Percentiles rank a stretch among this genome's conserved stretches.
These are phyloP conservation scores for Coranthus polyacanthus DNA, from an alignment of 2,797 vertebrate genomes.

Conservation along the genomic window DNA sequence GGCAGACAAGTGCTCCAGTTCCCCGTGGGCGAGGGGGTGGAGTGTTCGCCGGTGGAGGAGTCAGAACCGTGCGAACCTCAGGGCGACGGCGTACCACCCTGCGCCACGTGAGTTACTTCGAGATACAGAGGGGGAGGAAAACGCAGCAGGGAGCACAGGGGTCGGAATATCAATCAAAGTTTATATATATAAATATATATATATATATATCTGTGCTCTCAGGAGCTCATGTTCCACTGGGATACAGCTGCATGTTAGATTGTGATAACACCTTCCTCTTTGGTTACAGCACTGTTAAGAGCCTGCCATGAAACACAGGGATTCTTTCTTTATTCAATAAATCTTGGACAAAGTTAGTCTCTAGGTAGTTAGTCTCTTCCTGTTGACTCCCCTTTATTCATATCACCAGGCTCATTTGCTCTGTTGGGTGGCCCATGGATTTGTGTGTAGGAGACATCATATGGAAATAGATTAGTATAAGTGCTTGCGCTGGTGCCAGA, in stretches of 20 bases:
- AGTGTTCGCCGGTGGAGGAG: slow-evolving; percentile 90
- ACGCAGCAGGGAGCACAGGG: background rate
- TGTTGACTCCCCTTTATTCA: slow-evolving; percentile 53
- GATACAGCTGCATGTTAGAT: too few relatives aligned
- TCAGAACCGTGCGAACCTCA: slow-evolving; percentile 86
- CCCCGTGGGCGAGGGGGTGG: slow-evolving; percentile 85
- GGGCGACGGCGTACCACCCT: slow-evolving; percentile 86
- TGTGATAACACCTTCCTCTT: slow-evolving; percentile 13
- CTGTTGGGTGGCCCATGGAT: slow-evolving; percentile 43
- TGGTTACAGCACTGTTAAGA: slow-evolving; percentile 9
- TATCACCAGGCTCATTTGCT: slow-evolving; percentile 59
- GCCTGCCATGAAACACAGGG: slow-evolving; percentile 7
- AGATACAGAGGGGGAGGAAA: background rate
- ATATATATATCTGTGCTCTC: too few relatives aligned
- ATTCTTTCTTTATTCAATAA: slow-evolving; percentile 26
- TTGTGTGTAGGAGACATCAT: slow-evolving; percentile 54
- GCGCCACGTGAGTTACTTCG: slow-evolving; percentile 88
- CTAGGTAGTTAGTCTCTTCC: slow-evolving; percentile 39
- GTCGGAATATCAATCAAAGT: background rate
- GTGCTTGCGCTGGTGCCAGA: slow-evolving; percentile 66
- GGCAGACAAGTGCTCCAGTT: slow-evolving; percentile 89
- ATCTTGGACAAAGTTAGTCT: slow-evolving; percentile 14
- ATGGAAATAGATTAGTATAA: slow-evolving; percentile 69
- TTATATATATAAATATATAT: too few relatives aligned
- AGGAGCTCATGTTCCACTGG: too few relatives aligned